Base-by-base conservation (phyloP, 2,113 vertebrate genomes). In the Lepisosteus osseus region DNA sequence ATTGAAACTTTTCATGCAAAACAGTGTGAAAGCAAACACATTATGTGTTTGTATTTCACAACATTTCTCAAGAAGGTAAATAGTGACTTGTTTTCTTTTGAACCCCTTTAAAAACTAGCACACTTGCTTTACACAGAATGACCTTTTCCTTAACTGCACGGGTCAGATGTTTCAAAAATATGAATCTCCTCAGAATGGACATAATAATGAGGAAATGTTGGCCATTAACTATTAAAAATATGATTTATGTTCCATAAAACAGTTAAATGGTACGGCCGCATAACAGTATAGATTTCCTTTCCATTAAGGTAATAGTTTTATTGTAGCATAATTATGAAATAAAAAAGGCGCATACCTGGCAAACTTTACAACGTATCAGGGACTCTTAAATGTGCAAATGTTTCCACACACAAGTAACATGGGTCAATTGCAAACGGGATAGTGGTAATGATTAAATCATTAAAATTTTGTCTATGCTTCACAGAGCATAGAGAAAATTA, bases 381-480 rank as follows among this genome's bases (percentile, higher is more conserved):
- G 94, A 93, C 95, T 96, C 95, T 94, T 96, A 95, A 96, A 95
- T 86, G 91, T 93, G 94, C 93, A 96, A 95, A 91, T 94, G 95
- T 96, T 95, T 95, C 95, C 92, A 94, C 94, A 93, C 93, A 91
- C 91, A 92, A 95, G 94, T 94, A 96, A 96, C 94, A 92, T 69
- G 87, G 97, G 97, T 99, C 97, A 98, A 96, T 96, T 96, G 95
- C 95, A 95, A 94, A 93, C 93, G 90, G 95, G 96, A 94, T 93
- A 95, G 94, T 95, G 93, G 93, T 98, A 98, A 98, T 99, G 97
- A 99, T 99, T 97, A 99, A 96, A 99, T 99, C 97, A 99, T 99
- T 99, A 99, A 97, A 99, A 98, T 97, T 96, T 97, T 96, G 95
- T 97, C 94, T 96, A 95, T 85, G 96, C 97, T 98, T 98, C 94